These are phyloP conservation scores for Chloroceryle inda DNA, from an alignment of 2,797 vertebrate species.

Conservation along the genomic window DNA sequence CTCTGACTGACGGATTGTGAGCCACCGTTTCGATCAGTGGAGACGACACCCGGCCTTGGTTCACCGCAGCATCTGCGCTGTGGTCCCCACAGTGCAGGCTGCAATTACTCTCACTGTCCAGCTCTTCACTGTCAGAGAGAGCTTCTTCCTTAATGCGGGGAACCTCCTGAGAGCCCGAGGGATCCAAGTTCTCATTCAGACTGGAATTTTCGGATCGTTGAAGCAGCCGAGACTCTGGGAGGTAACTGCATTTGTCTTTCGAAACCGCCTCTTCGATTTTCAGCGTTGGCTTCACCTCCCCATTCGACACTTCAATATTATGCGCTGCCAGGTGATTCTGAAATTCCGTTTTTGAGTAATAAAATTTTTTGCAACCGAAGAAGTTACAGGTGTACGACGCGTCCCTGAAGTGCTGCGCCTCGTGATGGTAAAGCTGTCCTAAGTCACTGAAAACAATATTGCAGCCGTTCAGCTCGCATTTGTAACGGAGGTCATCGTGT, in stretches of 20 bases:
- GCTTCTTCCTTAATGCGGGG: constrained; percentile 72
- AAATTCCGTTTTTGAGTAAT: constrained; percentile 94
- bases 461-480: constrained; percentile 95
- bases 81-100: constrained; percentile 78
- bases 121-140: constrained; percentile 73
- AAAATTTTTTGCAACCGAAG: constrained; percentile 92
- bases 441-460: constrained; percentile 93
- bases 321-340: constrained; percentile 90
- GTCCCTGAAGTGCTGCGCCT: constrained; percentile 97
- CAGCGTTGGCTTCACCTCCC: constrained; percentile 79
- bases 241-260: constrained; percentile 60
- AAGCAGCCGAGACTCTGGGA: constrained; percentile 60
- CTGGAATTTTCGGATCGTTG: constrained; percentile 67
- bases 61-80: constrained; percentile 56
- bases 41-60: constrained; percentile 45
- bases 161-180: constrained; percentile 69
- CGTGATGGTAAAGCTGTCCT: constrained; percentile 96
- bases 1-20: constrained; percentile 64
- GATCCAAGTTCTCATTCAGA: constrained; percentile 65
- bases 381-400: constrained; percentile 92
- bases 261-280: constrained; percentile 68
- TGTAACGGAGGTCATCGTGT: constrained; percentile 91
- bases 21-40: constrained; percentile 56
- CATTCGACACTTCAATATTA: constrained; percentile 81
- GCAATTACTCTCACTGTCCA: constrained; percentile 79